Evolutionary conservation across 2,797 vertebrate genomes (phyloP).

Genomic region (Gymnoscopelus microlampas): DNA sequence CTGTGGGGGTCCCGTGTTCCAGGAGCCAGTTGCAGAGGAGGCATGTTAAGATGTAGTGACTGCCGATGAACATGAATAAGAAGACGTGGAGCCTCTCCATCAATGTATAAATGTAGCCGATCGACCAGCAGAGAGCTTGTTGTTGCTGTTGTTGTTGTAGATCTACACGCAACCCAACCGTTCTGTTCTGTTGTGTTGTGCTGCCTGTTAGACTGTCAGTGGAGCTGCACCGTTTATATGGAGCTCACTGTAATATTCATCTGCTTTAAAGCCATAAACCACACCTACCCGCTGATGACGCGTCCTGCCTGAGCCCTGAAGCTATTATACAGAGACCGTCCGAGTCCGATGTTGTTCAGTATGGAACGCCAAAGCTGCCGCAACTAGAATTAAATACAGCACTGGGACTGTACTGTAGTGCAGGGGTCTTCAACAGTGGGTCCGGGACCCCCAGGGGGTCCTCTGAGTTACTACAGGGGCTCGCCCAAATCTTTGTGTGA

Average conservation of each 20-base stretch:
- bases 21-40: conserved; percentile 36
- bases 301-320: conserved; percentile 10
- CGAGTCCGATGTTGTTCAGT: too few species aligned
- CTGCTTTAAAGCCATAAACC: conserved; percentile 32
- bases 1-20: not conserved
- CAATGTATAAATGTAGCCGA: not conserved
- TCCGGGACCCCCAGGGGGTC: too few species aligned
- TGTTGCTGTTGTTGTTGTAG: too few species aligned
- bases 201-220: conserved; percentile 36
- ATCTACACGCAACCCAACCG: too few species aligned
- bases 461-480: too few species aligned
- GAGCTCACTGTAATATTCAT: conserved; percentile 40
- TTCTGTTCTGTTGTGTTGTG: not conserved
- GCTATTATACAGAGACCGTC: too few species aligned
- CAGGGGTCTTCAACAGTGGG: too few species aligned
- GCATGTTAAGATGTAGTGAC: conserved; percentile 49
- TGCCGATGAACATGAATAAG: conserved; percentile 22
- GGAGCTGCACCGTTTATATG: conserved; percentile 53
- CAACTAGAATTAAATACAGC: too few species aligned
- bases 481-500: too few species aligned
- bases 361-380: too few species aligned
- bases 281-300: conserved; percentile 77
- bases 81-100: conserved; percentile 55
- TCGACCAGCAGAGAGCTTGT: too few species aligned
- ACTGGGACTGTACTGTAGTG: too few species aligned